Percentiles rank a stretch among this genome's conserved stretches.
These are phyloP conservation scores for Caenorhabditis becei DNA, from an alignment of 2,888 invertebrate genomes.

Conservation along the genomic window DNA sequence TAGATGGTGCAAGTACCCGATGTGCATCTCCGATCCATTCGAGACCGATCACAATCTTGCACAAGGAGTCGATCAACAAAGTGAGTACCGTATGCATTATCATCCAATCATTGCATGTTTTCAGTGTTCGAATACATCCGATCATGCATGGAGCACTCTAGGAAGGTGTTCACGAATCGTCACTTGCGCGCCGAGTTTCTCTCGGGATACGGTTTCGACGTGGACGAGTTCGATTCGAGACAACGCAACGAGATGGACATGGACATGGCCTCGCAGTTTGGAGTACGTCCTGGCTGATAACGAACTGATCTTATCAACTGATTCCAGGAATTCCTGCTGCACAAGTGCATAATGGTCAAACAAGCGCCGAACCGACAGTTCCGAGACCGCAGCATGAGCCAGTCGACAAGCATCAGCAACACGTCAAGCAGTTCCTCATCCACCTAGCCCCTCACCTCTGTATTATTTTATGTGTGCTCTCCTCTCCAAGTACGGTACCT, in stretches of 20 bases:
- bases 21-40: slow-evolving; percentile 86
- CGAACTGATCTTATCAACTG: background rate
- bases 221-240: slow-evolving; percentile 45
- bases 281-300: slow-evolving; percentile 36
- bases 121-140: slow-evolving; percentile 69
- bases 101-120: background rate
- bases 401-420: slow-evolving; percentile 55
- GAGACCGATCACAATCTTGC: slow-evolving; percentile 85
- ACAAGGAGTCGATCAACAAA: slow-evolving; percentile 82
- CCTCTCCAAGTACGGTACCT: slow-evolving; percentile 18
- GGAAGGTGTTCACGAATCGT: slow-evolving; percentile 64
- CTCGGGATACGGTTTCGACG: slow-evolving; percentile 59
- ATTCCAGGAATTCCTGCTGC: slow-evolving; percentile 67
- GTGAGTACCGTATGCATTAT: slow-evolving; percentile 32
- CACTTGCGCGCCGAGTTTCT: slow-evolving; percentile 64
- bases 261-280: slow-evolving; percentile 60
- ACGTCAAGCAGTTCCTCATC: slow-evolving; percentile 35
- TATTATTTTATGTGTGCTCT: background rate
- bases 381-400: slow-evolving; percentile 67
- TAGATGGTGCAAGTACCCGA: slow-evolving; percentile 83
- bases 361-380: slow-evolving; percentile 68
- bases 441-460: background rate
- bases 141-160: slow-evolving; percentile 66
- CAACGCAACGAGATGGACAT: slow-evolving; percentile 58
- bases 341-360: slow-evolving; percentile 65